Evolutionary conservation across 2,888 invertebrate species (phyloP).

Genomic region (Tricholauxania praeusta): DNA sequence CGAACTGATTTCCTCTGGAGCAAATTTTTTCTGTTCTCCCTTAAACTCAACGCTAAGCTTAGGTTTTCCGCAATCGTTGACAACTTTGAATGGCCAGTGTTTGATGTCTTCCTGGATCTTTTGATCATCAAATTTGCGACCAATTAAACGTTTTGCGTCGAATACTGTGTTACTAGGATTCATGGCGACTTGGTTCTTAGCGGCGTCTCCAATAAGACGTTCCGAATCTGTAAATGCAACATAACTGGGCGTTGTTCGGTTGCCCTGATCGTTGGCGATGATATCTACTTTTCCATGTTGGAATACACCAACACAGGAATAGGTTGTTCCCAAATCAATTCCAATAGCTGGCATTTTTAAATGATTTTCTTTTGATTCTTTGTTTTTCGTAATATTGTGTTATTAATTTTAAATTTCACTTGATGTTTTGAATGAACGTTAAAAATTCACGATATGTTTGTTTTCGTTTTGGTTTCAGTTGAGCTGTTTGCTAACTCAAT

Average conservation of each 20-base stretch:
- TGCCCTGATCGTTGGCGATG: conserved; percentile 86
- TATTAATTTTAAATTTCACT: neutral
- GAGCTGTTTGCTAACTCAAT: neutral
- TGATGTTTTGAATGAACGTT: neutral
- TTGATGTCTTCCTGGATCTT: conserved; percentile 94
- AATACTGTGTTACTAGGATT: conserved; percentile 90
- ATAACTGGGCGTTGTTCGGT: conserved; percentile 81
- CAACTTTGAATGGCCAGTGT: conserved; percentile 93
- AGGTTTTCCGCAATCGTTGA: conserved; percentile 83
- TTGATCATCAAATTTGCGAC: conserved; percentile 87
- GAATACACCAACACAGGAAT: conserved; percentile 86
- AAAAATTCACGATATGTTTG: neutral
- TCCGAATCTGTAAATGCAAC: conserved; percentile 89
- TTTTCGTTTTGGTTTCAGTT: neutral
- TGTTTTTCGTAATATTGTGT: too few relatives aligned
- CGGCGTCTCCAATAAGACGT: conserved; percentile 85
- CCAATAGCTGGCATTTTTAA: conserved; percentile 76
- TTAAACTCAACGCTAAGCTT: conserved; percentile 88
- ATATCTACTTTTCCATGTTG: conserved; percentile 87
- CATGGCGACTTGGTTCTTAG: conserved; percentile 88
- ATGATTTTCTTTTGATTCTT: conserved; percentile 41
- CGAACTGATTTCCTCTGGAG: conserved; percentile 91
- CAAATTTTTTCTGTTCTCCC: conserved; percentile 88
- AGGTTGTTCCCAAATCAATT: conserved; percentile 89
- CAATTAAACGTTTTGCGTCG: conserved; percentile 95